Evolutionary conservation across 2,888 invertebrate species (phyloP).

Genomic region (Thera obeliscata): DNA sequence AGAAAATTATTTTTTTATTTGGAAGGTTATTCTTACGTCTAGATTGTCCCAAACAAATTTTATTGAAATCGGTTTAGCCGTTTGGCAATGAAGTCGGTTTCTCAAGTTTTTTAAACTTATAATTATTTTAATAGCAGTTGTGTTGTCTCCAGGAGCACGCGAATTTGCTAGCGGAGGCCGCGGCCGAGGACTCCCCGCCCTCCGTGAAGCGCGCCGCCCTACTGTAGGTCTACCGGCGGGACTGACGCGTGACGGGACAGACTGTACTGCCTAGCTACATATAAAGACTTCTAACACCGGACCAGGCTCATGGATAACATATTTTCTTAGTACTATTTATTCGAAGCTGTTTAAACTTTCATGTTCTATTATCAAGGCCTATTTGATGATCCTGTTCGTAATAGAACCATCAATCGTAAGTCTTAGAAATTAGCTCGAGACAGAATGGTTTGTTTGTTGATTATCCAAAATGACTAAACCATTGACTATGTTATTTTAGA

Average conservation of each 20-base stretch:
- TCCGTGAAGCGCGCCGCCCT: conserved; percentile 65
- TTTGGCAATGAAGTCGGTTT: no score
- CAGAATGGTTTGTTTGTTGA: neutral
- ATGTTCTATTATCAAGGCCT: conserved; percentile 10
- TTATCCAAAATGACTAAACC: conserved; percentile 3
- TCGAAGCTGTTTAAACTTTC: conserved; percentile 12
- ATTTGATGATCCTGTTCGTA: neutral
- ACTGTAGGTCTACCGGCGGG: conserved; percentile 47
- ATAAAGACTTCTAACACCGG: neutral
- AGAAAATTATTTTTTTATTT: no score
- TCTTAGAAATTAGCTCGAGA: neutral
- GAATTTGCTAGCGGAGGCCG: conserved; percentile 57
- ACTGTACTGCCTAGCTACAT: conserved; percentile 14
- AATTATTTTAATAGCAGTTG: no score
- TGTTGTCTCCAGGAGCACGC: conserved; percentile 54
- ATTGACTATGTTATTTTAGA: conserved; percentile 13
- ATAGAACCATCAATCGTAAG: neutral
- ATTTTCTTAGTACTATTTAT: conserved; percentile 30
- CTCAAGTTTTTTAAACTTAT: no score
- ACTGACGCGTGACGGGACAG: conserved; percentile 12
- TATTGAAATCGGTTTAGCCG: no score
- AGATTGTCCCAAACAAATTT: no score
- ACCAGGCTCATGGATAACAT: conserved; percentile 26
- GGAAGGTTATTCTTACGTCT: no score
- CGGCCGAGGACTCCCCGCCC: conserved; percentile 48